Base-by-base conservation (phyloP, 1,140 invertebrate genomes). In the Drosophila paulistorum region DNA sequence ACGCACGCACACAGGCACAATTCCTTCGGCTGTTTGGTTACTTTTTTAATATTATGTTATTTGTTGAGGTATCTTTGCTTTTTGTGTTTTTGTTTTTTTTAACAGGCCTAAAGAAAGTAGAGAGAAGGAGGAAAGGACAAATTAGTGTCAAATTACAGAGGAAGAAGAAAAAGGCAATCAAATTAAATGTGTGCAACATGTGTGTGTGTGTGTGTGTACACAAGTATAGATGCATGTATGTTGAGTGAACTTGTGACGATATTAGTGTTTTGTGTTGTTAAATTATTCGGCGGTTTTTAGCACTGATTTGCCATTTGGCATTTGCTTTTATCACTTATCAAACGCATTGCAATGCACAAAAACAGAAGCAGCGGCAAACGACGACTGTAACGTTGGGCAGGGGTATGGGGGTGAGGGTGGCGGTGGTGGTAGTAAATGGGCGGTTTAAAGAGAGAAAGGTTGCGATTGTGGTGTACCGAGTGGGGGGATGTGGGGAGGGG, bases 251-350 rank as follows among this genome's bases (percentile, higher is more conserved):
- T 10, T 37, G 45, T 45, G 45, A 14, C 17, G 14, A 13, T 54
- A 55, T 7, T 60, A 48, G 13, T 66, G 59, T 61, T 71, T 81
- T 82, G 62, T 76, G 58, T 71, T 68, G 77, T 80, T 59, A 3
- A 35, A 64, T 69, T 69, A 75, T 68, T 65, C 69, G 71, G 59
- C 54, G 41, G 54, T 59, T 45, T 35, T 59, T 51, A 23, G 45
- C 45, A 51, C 45, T 51, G 45, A 10, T 10, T 51, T 51, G 45
- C 45, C 26, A 9, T 10, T 17, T 79, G 71, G 64, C 79, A 87
- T 77, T 58, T 66, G 59, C 54, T 73, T 72, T 86, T 86, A 87
- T 89, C 83, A 71, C 74, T 87, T 87, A 79, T 86, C 76, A 75
- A 65, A 79, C 54, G 59, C 83, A 87, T 86, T 77, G 69, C 83